Base-by-base conservation (phyloP, 53 echinoderm and acorn worm genomes). In the Echinometra lucunter region DNA sequence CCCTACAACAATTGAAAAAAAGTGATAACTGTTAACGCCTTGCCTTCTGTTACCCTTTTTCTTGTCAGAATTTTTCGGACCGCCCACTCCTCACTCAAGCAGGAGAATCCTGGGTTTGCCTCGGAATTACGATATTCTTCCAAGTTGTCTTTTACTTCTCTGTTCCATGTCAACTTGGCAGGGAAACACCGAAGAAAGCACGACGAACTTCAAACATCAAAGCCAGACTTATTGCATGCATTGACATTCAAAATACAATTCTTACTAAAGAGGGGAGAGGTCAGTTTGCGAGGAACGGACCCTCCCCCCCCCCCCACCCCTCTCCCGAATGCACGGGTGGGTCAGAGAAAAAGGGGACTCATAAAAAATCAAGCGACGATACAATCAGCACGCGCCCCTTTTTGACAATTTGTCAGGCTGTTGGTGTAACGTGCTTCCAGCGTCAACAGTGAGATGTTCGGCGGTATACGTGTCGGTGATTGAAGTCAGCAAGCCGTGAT, bases 401-500 rank as follows among this genome's bases (percentile, higher is more conserved):
- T 55, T 44, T 53, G 18, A 53, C 88, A 56, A 88, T 88, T 88
- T 88, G 88, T 88, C 88, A 88, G 53, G 32, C 32, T 78, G 32
- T 55, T 88, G 88, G 88, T 88, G 53, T 56, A 88, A 88, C 88
- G 88, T 88, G 88, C 88, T 35, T 23, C 21, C 49, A 15, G 15
- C 88, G 55, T 88, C 88, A 88, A 53, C 17, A 88, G 16, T 38
- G 53, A 57, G 88, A 88, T 88, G 30, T 88, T 88, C 35, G 55
- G 28, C 88, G 88, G 21, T 88, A 21, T 35, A 32, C 88, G 88
- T 3, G 16, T 30, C 30, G 55, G 15, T 57, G 88, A 44, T 57
- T 55, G 88, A 88, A 56, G 88, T 88, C 88, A 57, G 55, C 28
- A 57, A 53, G 30, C 57, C 88, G 88, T 88, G 88, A 88, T 56